Percentiles rank a stretch among this genome's conserved stretches.
phyloP scores from a whole-genome alignment of 2,888 invertebrate genomes.

The Ophion ventricosus region DNA sequence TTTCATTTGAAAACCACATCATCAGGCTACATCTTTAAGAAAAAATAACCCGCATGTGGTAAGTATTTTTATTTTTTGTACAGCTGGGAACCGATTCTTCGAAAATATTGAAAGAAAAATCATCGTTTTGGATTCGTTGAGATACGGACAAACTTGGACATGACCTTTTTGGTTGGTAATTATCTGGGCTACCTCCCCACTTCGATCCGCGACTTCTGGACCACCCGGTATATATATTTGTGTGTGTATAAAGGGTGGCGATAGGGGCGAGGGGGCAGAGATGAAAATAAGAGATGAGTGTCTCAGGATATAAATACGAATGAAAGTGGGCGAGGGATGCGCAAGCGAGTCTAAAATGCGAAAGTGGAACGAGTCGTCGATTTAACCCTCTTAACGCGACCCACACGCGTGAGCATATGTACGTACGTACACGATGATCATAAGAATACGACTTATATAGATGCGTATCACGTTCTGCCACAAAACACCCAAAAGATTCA shows the following conservation, averaged over 20 bases:
- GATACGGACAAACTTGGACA: too few relatives aligned
- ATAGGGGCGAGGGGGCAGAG: conserved; percentile 22
- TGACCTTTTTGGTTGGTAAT: too few relatives aligned
- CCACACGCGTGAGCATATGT: neutral
- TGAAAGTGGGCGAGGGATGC: conserved; percentile 77
- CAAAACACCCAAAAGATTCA: neutral
- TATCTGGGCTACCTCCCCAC: too few relatives aligned
- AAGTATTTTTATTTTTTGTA: too few relatives aligned
- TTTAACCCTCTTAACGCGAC: conserved; percentile 49
- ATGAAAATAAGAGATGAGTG: conserved; percentile 68
- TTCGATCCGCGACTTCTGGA: too few relatives aligned
- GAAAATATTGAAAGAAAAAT: too few relatives aligned
- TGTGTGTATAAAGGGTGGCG: neutral
- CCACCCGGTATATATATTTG: too few relatives aligned
- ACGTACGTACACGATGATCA: conserved; percentile 1
- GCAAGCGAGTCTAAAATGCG: conserved; percentile 63
- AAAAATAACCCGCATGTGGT: too few relatives aligned
- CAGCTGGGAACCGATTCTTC: too few relatives aligned
- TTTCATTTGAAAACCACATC: too few relatives aligned
- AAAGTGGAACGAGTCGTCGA: conserved; percentile 69
- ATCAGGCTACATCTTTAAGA: too few relatives aligned
- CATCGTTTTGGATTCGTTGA: too few relatives aligned
- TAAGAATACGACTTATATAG: neutral
- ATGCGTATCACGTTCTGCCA: conserved; percentile 26
- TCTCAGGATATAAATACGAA: conserved; percentile 79